Evolutionary conservation across 2,888 invertebrate species (phyloP), one percentile per base, ranked within the genome.

Genomic region (Strigamia crassipes): DNA sequence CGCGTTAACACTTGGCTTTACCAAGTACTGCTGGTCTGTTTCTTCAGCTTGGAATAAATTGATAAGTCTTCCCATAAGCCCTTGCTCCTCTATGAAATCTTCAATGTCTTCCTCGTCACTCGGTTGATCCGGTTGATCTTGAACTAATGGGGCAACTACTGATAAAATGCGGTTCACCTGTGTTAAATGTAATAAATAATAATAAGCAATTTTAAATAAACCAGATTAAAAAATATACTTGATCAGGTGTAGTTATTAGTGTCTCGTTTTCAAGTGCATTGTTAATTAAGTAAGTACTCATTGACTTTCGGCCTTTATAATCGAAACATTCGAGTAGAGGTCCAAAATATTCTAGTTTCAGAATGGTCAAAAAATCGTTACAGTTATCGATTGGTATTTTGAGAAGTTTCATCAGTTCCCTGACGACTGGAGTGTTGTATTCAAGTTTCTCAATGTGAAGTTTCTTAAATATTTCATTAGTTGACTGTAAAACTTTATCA

Each of bases 361-460:
- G 91, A 18, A 99, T 92, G 0, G 94, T 94, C 78, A 98, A 90
- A 15, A 97, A 92, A 88, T 97, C 94, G 88, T 95, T 96, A 89
- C 98, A 99, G 86, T 94, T 94, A 87, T 98, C 97, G 1, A 98
- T 92, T 0, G 99, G 98, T 78, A 99, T 94, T 88, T 96, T 95
- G 86, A 99, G 91, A 83, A 99, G 91, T 86, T 96, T 94, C 86
- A 95, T 94, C 83, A 99, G 90, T 87, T 99, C 99, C 85, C 95
- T 94, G 84, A 97, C 97, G 0, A 98, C 96, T 3, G 93, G 91
- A 73, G 93, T 93, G 86, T 92, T 93, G 86, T 92, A 92, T 86
- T 94, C 93, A 78, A 95, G 88, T 84, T 93, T 94, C 86, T 93
- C 92, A 85, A 96, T 91, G 84, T 94, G 93, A 85, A 97, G 92